Conservation (phyloP, 2,113 vertebrate genomes). For the Cryptotis parvus region DNA sequence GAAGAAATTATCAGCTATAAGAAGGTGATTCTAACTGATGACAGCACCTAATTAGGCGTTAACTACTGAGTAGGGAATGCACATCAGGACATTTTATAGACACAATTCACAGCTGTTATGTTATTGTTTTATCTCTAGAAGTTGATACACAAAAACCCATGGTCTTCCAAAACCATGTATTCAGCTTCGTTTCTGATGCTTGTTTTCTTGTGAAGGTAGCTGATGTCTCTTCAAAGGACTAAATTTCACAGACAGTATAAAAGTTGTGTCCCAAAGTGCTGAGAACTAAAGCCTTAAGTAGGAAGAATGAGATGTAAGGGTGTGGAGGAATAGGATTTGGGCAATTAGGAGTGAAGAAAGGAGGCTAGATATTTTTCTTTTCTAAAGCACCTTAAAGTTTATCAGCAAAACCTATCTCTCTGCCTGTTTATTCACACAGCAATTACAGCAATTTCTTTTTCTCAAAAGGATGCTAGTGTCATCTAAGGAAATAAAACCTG, state of each 20-base stretch:
- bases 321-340: neutral
- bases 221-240: constrained; percentile 31
- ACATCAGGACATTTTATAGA: neutral
- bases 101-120: neutral
- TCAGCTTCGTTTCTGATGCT: neutral
- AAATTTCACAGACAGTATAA: neutral
- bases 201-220: constrained; percentile 1
- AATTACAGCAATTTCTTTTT: constrained; percentile 76
- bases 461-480: constrained; percentile 52
- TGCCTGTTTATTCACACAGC: constrained; percentile 43
- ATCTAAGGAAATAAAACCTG: constrained; percentile 63
- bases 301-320: neutral
- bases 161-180: neutral
- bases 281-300: neutral
- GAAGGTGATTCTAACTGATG: constrained; percentile 47
- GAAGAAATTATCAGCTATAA: constrained; percentile 30
- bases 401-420: constrained; percentile 61
- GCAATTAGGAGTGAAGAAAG: constrained; percentile 37
- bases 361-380: constrained; percentile 30
- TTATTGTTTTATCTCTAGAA: constrained; percentile 7
- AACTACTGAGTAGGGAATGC: neutral
- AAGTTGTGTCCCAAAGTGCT: neutral
- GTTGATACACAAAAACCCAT: neutral
- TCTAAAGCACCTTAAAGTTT: constrained; percentile 49
- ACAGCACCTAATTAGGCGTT: constrained; percentile 59